phyloP scores from a whole-genome alignment of 1,140 invertebrate genomes.

The Coptotermes formosanus region DNA sequence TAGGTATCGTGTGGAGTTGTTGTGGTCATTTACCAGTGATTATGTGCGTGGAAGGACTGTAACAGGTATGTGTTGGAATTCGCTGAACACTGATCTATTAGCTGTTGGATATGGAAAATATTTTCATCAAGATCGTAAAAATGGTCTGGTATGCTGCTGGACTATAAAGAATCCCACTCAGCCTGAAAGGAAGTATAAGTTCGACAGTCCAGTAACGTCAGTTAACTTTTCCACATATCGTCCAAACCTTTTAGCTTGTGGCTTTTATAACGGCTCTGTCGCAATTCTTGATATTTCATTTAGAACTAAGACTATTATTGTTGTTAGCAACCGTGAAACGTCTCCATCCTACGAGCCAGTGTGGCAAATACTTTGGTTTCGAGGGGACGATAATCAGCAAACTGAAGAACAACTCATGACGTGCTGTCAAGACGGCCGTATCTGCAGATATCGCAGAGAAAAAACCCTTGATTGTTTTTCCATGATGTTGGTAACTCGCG shows the following conservation, averaged over 20 bases:
- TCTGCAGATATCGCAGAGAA: slow-evolving; percentile 43
- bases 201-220: slow-evolving; percentile 67
- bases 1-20: slow-evolving; percentile 58
- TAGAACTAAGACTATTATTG: slow-evolving; percentile 52
- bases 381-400: neutral
- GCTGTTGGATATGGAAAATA: slow-evolving; percentile 70
- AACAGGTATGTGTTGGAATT: slow-evolving; percentile 61
- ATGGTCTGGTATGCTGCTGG: slow-evolving; percentile 75
- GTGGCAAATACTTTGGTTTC: slow-evolving; percentile 52
- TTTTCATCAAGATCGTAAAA: slow-evolving; percentile 49
- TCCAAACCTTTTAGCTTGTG: slow-evolving; percentile 73
- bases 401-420: slow-evolving; percentile 48
- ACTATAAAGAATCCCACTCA: slow-evolving; percentile 82
- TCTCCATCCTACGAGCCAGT: slow-evolving; percentile 64
- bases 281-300: slow-evolving; percentile 67
- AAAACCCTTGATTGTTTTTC: slow-evolving; percentile 56
- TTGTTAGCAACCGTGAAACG: slow-evolving; percentile 52
- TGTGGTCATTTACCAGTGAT: slow-evolving; percentile 61
- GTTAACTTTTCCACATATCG: slow-evolving; percentile 67
- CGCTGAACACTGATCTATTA: slow-evolving; percentile 60
- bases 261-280: slow-evolving; percentile 75
- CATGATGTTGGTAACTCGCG: slow-evolving; percentile 60
- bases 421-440: slow-evolving; percentile 57
- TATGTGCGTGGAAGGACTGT: slow-evolving; percentile 47
- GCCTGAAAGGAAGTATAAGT: slow-evolving; percentile 70